phyloP scores from a whole-genome alignment of 2,888 invertebrate species.

The Ichneumoninae sp. region DNA sequence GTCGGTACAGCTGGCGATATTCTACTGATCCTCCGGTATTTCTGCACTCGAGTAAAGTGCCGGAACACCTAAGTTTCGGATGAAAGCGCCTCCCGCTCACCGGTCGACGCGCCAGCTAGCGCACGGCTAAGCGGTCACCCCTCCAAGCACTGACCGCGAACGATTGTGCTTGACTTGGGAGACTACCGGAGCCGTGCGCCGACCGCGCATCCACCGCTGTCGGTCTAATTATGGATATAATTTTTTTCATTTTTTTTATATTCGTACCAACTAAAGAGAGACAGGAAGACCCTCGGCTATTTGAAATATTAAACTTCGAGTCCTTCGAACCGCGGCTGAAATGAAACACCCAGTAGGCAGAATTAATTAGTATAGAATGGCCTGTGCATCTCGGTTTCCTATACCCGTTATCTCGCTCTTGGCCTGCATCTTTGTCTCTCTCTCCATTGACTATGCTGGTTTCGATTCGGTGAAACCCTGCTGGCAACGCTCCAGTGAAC shows the following conservation, averaged over 20 bases:
- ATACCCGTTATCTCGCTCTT: conserved; percentile 18
- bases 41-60: too few species aligned
- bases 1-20: too few species aligned
- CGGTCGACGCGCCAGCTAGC: too few species aligned
- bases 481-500: conserved; percentile 81
- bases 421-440: conserved; percentile 25
- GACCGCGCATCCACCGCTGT: too few species aligned
- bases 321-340: background rate
- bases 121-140: too few species aligned
- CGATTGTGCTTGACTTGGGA: too few species aligned
- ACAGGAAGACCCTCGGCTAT: background rate
- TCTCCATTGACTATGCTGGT: conserved; percentile 60
- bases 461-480: conserved; percentile 77
- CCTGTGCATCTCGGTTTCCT: conserved; percentile 37
- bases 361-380: conserved; percentile 79
- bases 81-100: too few species aligned
- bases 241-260: background rate
- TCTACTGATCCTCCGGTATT: too few species aligned
- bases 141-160: too few species aligned
- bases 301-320: background rate
- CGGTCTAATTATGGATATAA: background rate
- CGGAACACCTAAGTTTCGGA: too few species aligned
- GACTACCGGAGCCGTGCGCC: too few species aligned
- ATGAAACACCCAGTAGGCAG: conserved; percentile 75
- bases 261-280: background rate